Evolutionary conservation across 2,113 vertebrate species (phyloP), one percentile per base, ranked within the genome.

Genomic region (Apteryx mantelli): DNA sequence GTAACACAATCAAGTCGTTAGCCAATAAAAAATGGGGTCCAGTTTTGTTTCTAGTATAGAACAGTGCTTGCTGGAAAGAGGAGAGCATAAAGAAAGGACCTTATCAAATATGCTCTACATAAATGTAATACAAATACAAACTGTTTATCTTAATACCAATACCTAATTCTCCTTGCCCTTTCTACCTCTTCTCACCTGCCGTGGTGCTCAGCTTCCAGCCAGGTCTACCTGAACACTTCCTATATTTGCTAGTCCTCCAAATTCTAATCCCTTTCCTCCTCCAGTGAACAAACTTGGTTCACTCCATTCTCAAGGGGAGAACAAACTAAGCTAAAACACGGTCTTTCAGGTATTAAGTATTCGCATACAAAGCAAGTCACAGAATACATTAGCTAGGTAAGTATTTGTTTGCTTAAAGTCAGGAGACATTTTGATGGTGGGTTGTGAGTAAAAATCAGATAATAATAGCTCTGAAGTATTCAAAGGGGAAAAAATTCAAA

Each of bases 401-500:
- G 8, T 48, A 58, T 32, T 50, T 22, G 18, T 63, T 76, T 85
- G 18, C 55, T 91, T 58, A 8, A 86, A 69, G 50, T 46, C 34
- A 71, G 66, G 61, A 75, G 92, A 56, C 46, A n/a, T 5, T 52
- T 25, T 73, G 53, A 46, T 48, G 21, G 50, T 48, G 50, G 25
- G 9, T 89, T 44, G 53, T 55, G 83, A 79, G 42, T 70, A 74
- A 82, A 20, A 76, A 85, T 2, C 48, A 89, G 50, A 50, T 61
- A 56, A 61, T 81, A 75, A 80, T 17, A 80, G 34, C 18, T 53
- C 55, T 71, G 55, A 93, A 74, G 64, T 63, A 63, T 44, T n/a
- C 22, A 82, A 85, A 96, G 30, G 55, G 60, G 32, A 32, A 92
- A 90, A 82, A 74, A n/a, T 46, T 20, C 5, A 85, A 94, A 11